These are phyloP conservation scores for Phymorhynchus buccinoides DNA, from an alignment of 1,140 invertebrate genomes.

Conservation along the genomic window DNA sequence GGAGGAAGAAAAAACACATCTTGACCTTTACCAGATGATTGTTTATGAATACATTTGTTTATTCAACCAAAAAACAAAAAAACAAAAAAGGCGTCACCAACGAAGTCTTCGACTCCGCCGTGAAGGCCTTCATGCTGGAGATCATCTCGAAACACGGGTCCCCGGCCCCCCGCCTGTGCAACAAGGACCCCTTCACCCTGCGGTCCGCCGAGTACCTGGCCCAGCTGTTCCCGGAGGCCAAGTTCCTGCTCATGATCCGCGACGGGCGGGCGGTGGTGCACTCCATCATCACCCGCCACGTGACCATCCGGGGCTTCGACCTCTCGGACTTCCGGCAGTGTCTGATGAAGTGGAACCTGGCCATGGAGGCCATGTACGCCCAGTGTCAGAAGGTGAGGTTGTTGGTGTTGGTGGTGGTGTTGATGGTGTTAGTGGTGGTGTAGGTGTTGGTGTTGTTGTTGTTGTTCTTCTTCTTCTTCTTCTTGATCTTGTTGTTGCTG, in stretches of 20 bases:
- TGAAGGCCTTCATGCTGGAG: conserved; percentile 96
- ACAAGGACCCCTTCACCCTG: conserved; percentile 99
- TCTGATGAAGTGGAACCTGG: conserved; percentile 95
- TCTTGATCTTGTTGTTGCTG: too few relatives aligned
- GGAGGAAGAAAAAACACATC: conserved; percentile 97
- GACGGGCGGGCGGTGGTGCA: conserved; percentile 98
- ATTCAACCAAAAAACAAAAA: conserved; percentile 79
- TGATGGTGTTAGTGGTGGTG: too few relatives aligned
- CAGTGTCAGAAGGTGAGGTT: too few relatives aligned
- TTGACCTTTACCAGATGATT: conserved; percentile 77
- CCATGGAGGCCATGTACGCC: conserved; percentile 93
- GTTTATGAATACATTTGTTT: conserved; percentile 63
- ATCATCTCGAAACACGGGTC: conserved; percentile 83
- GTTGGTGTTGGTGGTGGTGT: too few relatives aligned
- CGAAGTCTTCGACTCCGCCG: conserved; percentile 92
- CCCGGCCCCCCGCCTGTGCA: conserved; percentile 90
- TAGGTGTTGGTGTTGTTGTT: too few relatives aligned
- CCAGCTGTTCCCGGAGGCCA: conserved; percentile 85
- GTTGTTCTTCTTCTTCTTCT: too few relatives aligned
- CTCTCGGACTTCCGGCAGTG: conserved; percentile 93
- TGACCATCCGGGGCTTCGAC: conserved; percentile 98
- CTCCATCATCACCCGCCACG: conserved; percentile 96
- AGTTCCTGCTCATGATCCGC: conserved; percentile 98
- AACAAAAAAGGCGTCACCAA: conserved; percentile 95
- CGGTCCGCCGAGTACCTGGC: conserved; percentile 83